Base-by-base conservation (phyloP, 2,888 invertebrate genomes). In the Nomada ferruginata region DNA sequence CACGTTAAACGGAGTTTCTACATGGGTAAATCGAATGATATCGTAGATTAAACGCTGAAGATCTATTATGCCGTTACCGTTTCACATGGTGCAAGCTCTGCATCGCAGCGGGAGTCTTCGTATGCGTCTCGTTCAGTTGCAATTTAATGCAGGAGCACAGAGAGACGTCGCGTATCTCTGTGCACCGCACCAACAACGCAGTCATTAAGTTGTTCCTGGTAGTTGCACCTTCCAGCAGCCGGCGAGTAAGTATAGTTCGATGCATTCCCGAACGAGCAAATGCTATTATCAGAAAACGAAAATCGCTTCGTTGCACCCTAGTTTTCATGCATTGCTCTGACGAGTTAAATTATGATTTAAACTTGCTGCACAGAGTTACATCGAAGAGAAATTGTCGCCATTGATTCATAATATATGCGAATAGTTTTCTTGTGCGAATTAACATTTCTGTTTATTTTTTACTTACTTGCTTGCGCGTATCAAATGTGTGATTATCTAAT, bases 11-110 rank as follows among this genome's bases (percentile, higher is more conserved):
- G 13, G n/a, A 26, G n/a, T 47, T 69, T 47, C 44, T 26, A 23
- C 44, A 23, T 47, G 57, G 59, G 4, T 59, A 47, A 47, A 59
- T 69, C 69, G 59, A 69, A 57, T 59, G 59, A 69, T 47, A 57
- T 59, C 47, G 47, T n/a, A 50, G 47, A 73, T 64, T 57, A 42
- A 64, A 74, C 29, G 36, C 20, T 26, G 36, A 59, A 65, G 63
- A 59, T 59, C 55, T 64, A 63, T 55, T 70, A 70, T 29, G 42
- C 29, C 36, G 53, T 70, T 70, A 76, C 70, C 57, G 50, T 70
- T 61, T 70, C 47, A n/a, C 61, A 26, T 18, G 55, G 18, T 18
- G 42, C 36, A 68, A 55, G n/a, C 36, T 7, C 3, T 15, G 55
- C 57, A 10, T 20, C 57, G 44, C n/a, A 47, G 23, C 10, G 18